Evolutionary conservation across 2,888 invertebrate species (phyloP), one percentile per base, ranked within the genome.

Genomic region (Ceramica pisi): DNA sequence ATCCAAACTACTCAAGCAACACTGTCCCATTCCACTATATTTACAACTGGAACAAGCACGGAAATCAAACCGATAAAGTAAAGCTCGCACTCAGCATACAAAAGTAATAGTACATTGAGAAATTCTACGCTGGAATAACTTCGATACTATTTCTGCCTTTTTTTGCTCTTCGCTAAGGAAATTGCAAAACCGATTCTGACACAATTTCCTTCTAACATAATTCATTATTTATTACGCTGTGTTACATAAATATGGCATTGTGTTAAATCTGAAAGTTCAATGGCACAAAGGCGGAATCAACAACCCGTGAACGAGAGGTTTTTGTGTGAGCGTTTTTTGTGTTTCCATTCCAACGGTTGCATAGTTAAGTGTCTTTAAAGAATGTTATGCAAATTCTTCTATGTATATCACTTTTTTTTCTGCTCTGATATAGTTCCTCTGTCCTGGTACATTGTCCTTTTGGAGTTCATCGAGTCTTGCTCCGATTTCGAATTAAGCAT

Each of bases 171-270:
- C 19, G 35, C 23, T 38, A 46, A 76, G 69, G 64, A 79, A 83
- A 83, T 86, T 86, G 48, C 85, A 81, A 85, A 79, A 86, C 69
- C 57, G 51, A 68, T 65, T 77, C 62, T 82, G 83, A 76, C 86
- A 85, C 85, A 87, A 77, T 85, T 83, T 79, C 63, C 65, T 71
- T 35, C 44, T 35, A 57, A 71, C 65, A 79, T 73, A 74, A 83
- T 77, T 78, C 69, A 23, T 71, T 76, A 82, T 82, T 85, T 74
- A 80, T 88, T 86, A 87, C 86, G 79, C 76, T 80, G 64, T 75
- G 81, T 88, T 88, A 87, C 80, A 84, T 78, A 87, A 85, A 84
- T 81, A 78, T 86, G 79, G 73, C 86, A 86, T 87, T 81, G 80
- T 86, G 79, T 86, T 83, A 68, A 71, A 77, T 75, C 77, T 68